Evolutionary conservation across 2,888 invertebrate genomes (phyloP), one percentile per base, ranked within the genome.

Genomic region (Temnothorax rugatulus): DNA sequence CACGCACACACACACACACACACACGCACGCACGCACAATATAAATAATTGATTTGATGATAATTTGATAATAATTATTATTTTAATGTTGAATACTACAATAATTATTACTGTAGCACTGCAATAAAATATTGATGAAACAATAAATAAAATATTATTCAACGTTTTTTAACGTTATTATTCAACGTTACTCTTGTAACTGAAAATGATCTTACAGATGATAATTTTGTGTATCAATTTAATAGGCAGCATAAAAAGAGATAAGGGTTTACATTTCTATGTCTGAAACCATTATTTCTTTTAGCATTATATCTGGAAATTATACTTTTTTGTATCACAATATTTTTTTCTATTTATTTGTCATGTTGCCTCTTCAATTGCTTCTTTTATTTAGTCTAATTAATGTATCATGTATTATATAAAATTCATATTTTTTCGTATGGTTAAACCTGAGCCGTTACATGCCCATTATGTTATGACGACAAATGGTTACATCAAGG

Each of bases 251-350:
- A 7, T 61, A 61, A 4, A 73, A 41, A 61, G 11, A 29, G 9
- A 52, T 50, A 61, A 44, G 2, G 2, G n/a, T 75, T 74, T 29
- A 29, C 8, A 13, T 44, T 74, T 2, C 2, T 29, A 0, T 61
- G 5, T 59, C 18, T 44, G 29, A 74, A 74, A 44, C 0, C 5
- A 73, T 71, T 21, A 52, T n/a, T 38, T 38, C 18, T 69, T 29
- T 50, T 29, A 50, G 29, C 15, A 18, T 44, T 61, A 44, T 25
- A 74, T 57, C 15, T 13, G 41, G 11, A 63, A 61, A 75, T 63
- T 15, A 41, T 74, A 74, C 15, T 74, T 74, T 41, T 4, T 57
- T 25, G 41, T 41, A 73, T 74, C 25, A 44, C 61, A 61, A 74
- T 59, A 38, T 15, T 71, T 15, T 73, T 57, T 73, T 44, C 3